Evolutionary conservation across 2,888 invertebrate species (phyloP), one percentile per base, ranked within the genome.

Genomic region (Noctua pronuba): DNA sequence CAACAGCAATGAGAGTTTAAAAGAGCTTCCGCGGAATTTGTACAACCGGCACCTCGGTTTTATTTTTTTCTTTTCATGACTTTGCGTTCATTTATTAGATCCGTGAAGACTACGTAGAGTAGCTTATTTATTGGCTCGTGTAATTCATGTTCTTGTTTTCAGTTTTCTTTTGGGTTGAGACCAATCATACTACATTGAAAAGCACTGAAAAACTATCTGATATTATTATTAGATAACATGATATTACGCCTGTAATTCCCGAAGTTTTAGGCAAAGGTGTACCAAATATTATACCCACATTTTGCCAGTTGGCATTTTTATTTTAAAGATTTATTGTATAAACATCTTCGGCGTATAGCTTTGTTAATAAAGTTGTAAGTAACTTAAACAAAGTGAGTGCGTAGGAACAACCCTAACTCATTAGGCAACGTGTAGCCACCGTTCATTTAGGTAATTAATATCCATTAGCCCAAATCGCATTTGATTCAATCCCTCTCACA

Each of bases 391-490:
- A 38, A 35, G 35, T 35, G 16, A 41, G 16, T 28, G 41, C 13
- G 16, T 70, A 28, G 11, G 6, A 62, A 58, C 41, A 46, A 55
- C 7, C 49, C 28, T 41, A 55, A 66, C n/a, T 41, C 13, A 68
- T 60, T 49, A 58, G 8, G 46, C 38, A 82, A 41, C 44, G 60
- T 71, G 24, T 62, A 60, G 11, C 18, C 16, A 18, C 6, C 10
- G 31, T 55, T 38, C 24, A 73, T 67, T 83, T n/a, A 52, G 18
- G n/a, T 73, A 60, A 86, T 76, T 69, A 74, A 77, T 74, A 73
- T 70, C 60, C 58, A 77, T 85, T 80, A 83, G 11, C 38, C n/a
- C 11, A 49, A 80, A 79, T 68, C 71, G 24, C 46, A 52, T 60
- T 80, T 67, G n/a, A 75, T 68, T 69, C n/a, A 79, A 71, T 79